A percentile compares a stretch with the other conserved stretches of the same genome.
These are phyloP conservation scores for Melanotaenia trifasciata DNA, from an alignment of 2,797 vertebrate species.

Conservation along the genomic window DNA sequence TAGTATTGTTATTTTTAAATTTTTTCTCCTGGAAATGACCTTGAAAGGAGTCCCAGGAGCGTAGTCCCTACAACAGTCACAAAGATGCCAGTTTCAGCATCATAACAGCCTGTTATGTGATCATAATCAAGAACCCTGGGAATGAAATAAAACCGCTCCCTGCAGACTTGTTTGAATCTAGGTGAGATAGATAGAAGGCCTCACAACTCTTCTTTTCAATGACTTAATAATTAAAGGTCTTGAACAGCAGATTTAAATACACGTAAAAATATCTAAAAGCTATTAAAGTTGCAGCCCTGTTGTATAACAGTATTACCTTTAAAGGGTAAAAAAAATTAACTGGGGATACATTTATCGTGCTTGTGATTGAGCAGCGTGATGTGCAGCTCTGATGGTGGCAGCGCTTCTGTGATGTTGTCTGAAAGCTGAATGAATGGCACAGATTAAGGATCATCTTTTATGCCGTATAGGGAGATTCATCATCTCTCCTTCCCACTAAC, in stretches of 20 bases:
- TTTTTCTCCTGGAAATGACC: neutral
- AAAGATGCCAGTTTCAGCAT: neutral
- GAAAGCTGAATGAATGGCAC: conserved; percentile 55
- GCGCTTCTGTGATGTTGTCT: conserved; percentile 44
- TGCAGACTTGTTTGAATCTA: neutral
- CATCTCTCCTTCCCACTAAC: conserved; percentile 67
- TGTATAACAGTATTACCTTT: conserved; percentile 19
- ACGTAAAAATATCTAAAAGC: neutral
- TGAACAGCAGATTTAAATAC: neutral
- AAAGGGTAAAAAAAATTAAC: neutral
- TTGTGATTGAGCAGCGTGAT: conserved; percentile 26
- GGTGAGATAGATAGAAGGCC: neutral
- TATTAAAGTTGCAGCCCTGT: neutral
- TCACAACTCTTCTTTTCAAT: neutral
- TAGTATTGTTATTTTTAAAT: too few species aligned
- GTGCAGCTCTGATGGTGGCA: conserved; percentile 32
- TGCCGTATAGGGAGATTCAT: conserved; percentile 62
- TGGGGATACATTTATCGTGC: conserved; percentile 1
- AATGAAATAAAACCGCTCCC: neutral
- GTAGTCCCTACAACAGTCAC: neutral
- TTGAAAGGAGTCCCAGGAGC: neutral
- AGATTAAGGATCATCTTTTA: conserved; percentile 71
- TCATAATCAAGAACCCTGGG: neutral
- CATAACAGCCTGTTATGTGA: neutral
- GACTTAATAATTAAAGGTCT: neutral